A percentile compares a stretch with the other conserved stretches of the same genome.
These are phyloP conservation scores for Cyaniris semiargus DNA, from an alignment of 2,888 invertebrate species.

Conservation along the genomic window DNA sequence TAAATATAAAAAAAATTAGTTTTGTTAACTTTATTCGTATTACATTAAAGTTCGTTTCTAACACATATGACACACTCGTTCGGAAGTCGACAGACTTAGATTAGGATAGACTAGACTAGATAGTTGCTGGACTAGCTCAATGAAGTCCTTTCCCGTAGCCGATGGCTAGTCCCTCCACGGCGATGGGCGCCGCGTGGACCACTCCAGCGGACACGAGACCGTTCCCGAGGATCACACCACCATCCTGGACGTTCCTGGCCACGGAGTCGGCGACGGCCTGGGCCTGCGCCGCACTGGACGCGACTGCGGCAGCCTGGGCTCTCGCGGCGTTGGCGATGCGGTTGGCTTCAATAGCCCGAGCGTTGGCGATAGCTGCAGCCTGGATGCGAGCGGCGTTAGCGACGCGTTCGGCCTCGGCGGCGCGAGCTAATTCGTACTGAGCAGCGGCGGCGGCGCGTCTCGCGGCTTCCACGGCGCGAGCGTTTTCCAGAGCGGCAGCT, in stretches of 20 bases:
- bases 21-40: slow-evolving; percentile 28
- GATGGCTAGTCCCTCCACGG: slow-evolving; percentile 34
- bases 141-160: slow-evolving; percentile 30
- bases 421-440: slow-evolving; percentile 58
- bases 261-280: slow-evolving; percentile 64
- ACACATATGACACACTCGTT: slow-evolving; percentile 27
- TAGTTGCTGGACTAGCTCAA: slow-evolving; percentile 25
- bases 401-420: slow-evolving; percentile 64
- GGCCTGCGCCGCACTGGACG: slow-evolving; percentile 62
- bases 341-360: slow-evolving; percentile 68
- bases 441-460: slow-evolving; percentile 63
- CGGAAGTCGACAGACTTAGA: slow-evolving; percentile 26
- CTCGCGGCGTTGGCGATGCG: slow-evolving; percentile 67
- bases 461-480: slow-evolving; percentile 68
- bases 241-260: slow-evolving; percentile 58
- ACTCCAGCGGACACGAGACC: slow-evolving; percentile 43
- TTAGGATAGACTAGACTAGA: slow-evolving; percentile 28
- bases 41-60: slow-evolving; percentile 24
- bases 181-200: slow-evolving; percentile 37
- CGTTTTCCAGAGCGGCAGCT: slow-evolving; percentile 71
- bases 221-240: slow-evolving; percentile 27
- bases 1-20: neutral
- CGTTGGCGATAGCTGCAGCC: slow-evolving; percentile 70
- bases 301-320: slow-evolving; percentile 61
- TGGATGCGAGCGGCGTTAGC: slow-evolving; percentile 71